Evolutionary conservation across 2,888 invertebrate species (phyloP).

Genomic region (Disparrhopalites patrizii): DNA sequence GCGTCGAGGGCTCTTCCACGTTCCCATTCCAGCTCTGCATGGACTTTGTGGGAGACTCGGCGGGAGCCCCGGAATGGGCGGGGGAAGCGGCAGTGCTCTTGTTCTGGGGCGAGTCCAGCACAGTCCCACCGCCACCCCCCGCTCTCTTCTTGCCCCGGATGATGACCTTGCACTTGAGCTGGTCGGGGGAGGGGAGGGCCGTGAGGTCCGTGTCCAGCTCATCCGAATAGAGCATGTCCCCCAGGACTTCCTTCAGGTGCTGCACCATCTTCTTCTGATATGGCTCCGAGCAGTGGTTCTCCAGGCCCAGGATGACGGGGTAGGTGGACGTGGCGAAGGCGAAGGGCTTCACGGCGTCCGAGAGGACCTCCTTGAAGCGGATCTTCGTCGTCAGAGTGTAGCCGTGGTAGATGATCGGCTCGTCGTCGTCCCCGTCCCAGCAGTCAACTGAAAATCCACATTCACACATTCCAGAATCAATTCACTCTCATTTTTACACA

Average conservation of each 20-base stretch:
- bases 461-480: slow-evolving; percentile 7
- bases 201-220: slow-evolving; percentile 52
- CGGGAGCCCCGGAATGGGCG: not conserved
- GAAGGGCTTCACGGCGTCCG: slow-evolving; percentile 54
- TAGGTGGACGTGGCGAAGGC: slow-evolving; percentile 54
- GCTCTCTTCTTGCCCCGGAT: slow-evolving; percentile 48
- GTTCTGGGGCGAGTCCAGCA: not conserved
- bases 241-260: slow-evolving; percentile 53
- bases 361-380: slow-evolving; percentile 53
- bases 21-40: not conserved
- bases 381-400: slow-evolving; percentile 55
- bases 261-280: slow-evolving; percentile 52
- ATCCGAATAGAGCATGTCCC: slow-evolving; percentile 50
- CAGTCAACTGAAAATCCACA: slow-evolving; percentile 57
- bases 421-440: slow-evolving; percentile 58
- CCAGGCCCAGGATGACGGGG: slow-evolving; percentile 56
- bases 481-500: not conserved
- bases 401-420: slow-evolving; percentile 60
- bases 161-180: slow-evolving; percentile 54
- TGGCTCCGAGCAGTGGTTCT: slow-evolving; percentile 55
- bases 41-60: not conserved
- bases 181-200: slow-evolving; percentile 54
- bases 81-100: slow-evolving; percentile 25
- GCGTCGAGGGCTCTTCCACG: slow-evolving; percentile 4
- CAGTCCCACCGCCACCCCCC: slow-evolving; percentile 31